Base-by-base conservation (phyloP, 1,140 invertebrate species). In the Drosophila neocordata region DNA sequence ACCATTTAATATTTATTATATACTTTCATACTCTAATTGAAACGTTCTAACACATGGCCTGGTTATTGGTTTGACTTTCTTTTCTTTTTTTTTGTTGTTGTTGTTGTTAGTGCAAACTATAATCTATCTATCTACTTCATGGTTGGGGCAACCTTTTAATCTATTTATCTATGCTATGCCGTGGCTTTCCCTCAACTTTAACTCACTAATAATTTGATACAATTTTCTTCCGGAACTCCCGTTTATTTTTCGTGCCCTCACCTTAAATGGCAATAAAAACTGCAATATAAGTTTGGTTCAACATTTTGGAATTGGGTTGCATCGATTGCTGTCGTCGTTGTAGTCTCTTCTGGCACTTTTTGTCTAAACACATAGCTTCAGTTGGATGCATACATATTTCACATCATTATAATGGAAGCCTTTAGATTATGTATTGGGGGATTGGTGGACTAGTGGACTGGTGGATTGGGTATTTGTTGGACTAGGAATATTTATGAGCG, bases 401-500 rank as follows among this genome's bases (percentile, higher is more conserved):
- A 48, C 59, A 71, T 56, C 27, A 56, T 56, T 7, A 34, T 83
- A 73, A 83, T 83, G 79, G 65, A 79, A 55, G 69, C 59, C 71
- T 65, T 34, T 65, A 61, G 63, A 75, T 69, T 78, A 61, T 78
- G 61, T 41, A 53, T 58, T 20, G 18, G 8, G 15, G 6, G 41
- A n/a, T n/a, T n/a, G n/a, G n/a, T n/a, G n/a, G n/a, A n/a, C n/a
- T n/a, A n/a, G n/a, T n/a, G n/a, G n/a, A n/a, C n/a, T n/a, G n/a
- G n/a, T n/a, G n/a, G 8, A 48, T 48, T 48, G 41, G 41, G 41
- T 48, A 48, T 48, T 48, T 48, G 71, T 57, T 58, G 76, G 63
- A 66, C 81, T 78, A 87, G 72, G 83, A 78, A 87, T 87, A 87
- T 87, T 87, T 87, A 87, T 87, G 73, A 79, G 75, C 53, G 67